phyloP scores from a whole-genome alignment of 2,888 invertebrate species.

The Tubulanus polymorphus region DNA sequence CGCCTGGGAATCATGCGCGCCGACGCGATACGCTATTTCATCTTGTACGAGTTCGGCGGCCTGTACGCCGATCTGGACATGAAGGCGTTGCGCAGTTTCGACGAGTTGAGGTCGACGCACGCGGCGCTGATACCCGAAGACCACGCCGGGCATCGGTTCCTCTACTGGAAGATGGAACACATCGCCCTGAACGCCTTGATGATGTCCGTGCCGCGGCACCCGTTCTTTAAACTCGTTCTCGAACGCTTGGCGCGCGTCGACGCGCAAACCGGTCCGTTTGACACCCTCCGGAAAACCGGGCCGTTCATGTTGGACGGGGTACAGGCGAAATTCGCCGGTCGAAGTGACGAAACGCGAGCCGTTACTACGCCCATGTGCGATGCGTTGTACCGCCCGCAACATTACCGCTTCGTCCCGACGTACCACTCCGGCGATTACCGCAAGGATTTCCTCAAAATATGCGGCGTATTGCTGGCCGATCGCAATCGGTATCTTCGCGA shows the following conservation, averaged over 20 bases:
- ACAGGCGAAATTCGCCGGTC: too few relatives aligned
- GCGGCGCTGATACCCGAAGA: constrained; percentile 39
- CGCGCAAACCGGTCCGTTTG: constrained; percentile 32
- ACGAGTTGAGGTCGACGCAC: constrained; percentile 32
- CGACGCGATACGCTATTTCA: constrained; percentile 44
- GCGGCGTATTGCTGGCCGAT: too few relatives aligned
- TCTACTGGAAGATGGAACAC: constrained; percentile 18
- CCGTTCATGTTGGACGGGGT: constrained; percentile 20
- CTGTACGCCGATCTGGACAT: constrained; percentile 47
- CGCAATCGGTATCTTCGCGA: too few relatives aligned
- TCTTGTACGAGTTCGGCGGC: constrained; percentile 46
- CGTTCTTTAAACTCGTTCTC: constrained; percentile 36
- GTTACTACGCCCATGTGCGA: too few relatives aligned
- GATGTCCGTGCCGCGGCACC: constrained; percentile 35
- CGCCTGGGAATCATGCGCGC: constrained; percentile 37
- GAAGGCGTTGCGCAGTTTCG: constrained; percentile 37
- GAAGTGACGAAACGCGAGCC: too few relatives aligned
- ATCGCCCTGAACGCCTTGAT: constrained; percentile 41
- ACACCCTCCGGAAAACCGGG: constrained; percentile 40
- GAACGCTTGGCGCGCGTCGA: constrained; percentile 27
- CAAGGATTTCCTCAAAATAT: too few relatives aligned
- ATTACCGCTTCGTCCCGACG: too few relatives aligned
- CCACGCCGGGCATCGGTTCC: constrained; percentile 35
- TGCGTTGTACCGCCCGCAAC: too few relatives aligned
- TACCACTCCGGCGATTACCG: too few relatives aligned